Evolutionary conservation across 2,888 invertebrate genomes (phyloP).

Genomic region (Cyclophora punctaria): DNA sequence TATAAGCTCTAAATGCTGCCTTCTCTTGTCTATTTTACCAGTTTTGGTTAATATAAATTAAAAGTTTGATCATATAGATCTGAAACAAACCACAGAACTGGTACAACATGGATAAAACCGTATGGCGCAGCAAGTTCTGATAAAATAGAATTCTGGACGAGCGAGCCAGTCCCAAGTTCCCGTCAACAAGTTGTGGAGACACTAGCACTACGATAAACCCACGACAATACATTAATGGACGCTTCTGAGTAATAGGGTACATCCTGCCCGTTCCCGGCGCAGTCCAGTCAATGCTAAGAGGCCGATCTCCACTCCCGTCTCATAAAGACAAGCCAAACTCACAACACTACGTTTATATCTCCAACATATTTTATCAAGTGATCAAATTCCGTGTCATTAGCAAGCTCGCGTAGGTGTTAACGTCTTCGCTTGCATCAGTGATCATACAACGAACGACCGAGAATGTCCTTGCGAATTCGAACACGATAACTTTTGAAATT

Average conservation of each 20-base stretch:
- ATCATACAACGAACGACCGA: conserved; percentile 29
- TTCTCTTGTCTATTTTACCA: too few species aligned
- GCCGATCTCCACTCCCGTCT: conserved; percentile 38
- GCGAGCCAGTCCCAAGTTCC: conserved; percentile 26
- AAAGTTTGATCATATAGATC: too few species aligned
- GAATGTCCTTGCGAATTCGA: conserved; percentile 32
- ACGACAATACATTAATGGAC: conserved; percentile 72
- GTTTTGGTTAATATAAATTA: too few species aligned
- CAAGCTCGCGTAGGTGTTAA: conserved; percentile 50
- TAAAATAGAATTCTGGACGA: not conserved
- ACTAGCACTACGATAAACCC: conserved; percentile 63
- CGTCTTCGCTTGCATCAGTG: conserved; percentile 15
- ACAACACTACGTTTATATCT: too few species aligned
- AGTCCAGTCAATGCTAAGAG: conserved; percentile 67
- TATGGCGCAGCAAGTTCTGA: too few species aligned
- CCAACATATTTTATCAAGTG: conserved; percentile 19
- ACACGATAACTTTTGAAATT: conserved; percentile 18
- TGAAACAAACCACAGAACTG: too few species aligned
- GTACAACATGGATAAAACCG: too few species aligned
- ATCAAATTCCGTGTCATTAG: conserved; percentile 38
- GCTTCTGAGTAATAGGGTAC: conserved; percentile 65
- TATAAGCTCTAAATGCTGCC: too few species aligned
- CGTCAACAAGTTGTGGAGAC: conserved; percentile 53
- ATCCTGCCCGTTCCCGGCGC: conserved; percentile 63
- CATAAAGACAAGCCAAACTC: not conserved